Percentiles rank a stretch among this genome's conserved stretches.
Conservation (phyloP, 2,888 invertebrate genomes). For the Urechis unicinctus region DNA sequence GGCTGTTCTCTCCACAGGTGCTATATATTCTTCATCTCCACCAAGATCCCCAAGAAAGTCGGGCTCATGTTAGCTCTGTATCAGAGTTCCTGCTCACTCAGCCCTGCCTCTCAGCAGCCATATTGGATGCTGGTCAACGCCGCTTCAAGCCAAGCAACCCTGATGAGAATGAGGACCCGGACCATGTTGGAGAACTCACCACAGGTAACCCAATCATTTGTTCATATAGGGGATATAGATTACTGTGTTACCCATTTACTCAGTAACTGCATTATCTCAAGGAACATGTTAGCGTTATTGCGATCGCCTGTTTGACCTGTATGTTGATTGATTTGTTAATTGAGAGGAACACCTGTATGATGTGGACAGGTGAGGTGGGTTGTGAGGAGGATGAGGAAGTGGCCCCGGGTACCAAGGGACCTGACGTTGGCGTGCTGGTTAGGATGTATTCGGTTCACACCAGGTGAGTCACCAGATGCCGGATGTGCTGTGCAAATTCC, state of each 20-base stretch:
- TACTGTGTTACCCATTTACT: not conserved
- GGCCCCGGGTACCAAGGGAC: conserved; percentile 20
- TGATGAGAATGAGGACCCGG: conserved; percentile 11
- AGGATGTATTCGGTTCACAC: conserved; percentile 43
- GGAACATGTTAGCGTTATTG: too few species aligned
- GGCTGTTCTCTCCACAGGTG: conserved; percentile 56
- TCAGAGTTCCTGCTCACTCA: conserved; percentile 82
- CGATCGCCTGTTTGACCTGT: too few species aligned
- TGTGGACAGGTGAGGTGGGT: conserved; percentile 38
- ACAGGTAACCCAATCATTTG: conserved; percentile 32
- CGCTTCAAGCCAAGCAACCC: conserved; percentile 32
- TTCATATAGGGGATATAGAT: not conserved
- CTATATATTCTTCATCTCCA: conserved; percentile 74
- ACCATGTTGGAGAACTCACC: conserved; percentile 36
- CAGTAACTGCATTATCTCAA: too few species aligned
- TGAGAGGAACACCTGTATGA: too few species aligned
- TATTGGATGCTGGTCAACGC: conserved; percentile 63
- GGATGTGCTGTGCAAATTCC: too few species aligned
- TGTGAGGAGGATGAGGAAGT: conserved; percentile 54
- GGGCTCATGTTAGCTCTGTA: conserved; percentile 54
- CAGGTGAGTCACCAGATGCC: conserved; percentile 38
- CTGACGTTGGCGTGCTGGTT: conserved; percentile 34
- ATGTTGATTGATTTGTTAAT: too few species aligned
- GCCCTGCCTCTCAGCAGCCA: conserved; percentile 82
- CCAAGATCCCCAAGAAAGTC: conserved; percentile 36